Evolutionary conservation across 1,140 invertebrate species (phyloP), one percentile per base, ranked within the genome.

Genomic region (Acromyrmex heyeri): DNA sequence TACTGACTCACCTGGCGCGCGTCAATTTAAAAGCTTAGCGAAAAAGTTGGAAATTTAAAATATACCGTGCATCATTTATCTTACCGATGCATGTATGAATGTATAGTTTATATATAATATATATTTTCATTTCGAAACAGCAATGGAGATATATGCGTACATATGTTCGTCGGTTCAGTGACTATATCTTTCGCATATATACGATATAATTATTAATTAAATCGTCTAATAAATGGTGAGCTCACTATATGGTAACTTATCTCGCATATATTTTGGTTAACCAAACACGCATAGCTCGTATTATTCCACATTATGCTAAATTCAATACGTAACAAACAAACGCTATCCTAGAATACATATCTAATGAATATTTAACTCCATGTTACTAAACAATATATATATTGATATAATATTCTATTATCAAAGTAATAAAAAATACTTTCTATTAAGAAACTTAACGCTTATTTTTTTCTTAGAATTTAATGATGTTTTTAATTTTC

Each of bases 121-220:
- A 21, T 8, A 27, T 62, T 75, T 61, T 75, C 16, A 24, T 73
- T 73, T 8, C 27, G 14, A 30, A 61, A 62, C 14, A 10, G n/a
- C 38, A 83, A 83, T 62, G 16, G 62, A 75, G 14, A 75, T 61
- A 72, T 59, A 48, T 50, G 2, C 4, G 14, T 50, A 16, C 2
- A 16, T 50, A 50, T 50, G 48, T 50, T 14, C 18, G 44, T 64
- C 34, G 34, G 24, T 34, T 69, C 27, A 27, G 24, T 59, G 30
- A 21, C 18, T 10, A 34, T 55, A 72, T 30, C 61, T 61, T 82
- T 73, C 38, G 18, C 21, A 18, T 24, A 48, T 16, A 48, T 16
- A n/a, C 10, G n/a, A 0, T 61, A 2, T 82, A 70, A 82, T 82
- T 82, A 61, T 62, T 75, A 83, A 83, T 83, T 75, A 62, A 61